Percentiles rank a stretch among this genome's conserved stretches.
Evolutionary conservation across 2,888 invertebrate genomes (phyloP).

Genomic region (Ceriagrion tenellum): DNA sequence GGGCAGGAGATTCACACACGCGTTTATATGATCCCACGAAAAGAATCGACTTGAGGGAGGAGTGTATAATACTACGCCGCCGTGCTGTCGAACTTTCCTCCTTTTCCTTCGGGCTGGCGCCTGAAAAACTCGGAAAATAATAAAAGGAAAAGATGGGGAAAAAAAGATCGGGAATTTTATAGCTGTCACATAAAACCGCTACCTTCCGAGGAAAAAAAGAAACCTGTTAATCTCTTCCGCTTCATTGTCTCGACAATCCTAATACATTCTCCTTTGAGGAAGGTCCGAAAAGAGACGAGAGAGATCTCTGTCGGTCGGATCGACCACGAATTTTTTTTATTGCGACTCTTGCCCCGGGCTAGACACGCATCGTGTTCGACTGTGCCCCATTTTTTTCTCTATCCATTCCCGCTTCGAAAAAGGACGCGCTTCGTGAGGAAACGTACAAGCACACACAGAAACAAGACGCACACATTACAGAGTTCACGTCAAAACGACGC

Average conservation of each 20-base stretch:
- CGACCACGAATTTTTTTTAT: neutral
- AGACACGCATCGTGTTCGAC: neutral
- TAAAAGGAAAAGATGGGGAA: neutral
- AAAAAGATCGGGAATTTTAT: constrained; percentile 17
- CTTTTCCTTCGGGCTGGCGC: neutral
- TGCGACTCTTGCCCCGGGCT: neutral
- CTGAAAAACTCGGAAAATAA: neutral
- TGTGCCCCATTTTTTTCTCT: neutral
- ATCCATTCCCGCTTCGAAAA: neutral
- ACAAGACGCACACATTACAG: neutral
- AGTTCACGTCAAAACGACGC: neutral
- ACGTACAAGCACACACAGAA: neutral
- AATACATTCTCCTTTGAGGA: constrained; percentile 13
- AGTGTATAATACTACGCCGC: neutral
- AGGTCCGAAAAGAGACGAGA: neutral
- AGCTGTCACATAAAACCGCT: constrained; percentile 9
- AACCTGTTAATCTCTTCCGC: constrained; percentile 4
- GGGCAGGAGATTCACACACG: neutral
- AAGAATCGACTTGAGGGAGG: neutral
- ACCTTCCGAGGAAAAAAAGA: neutral
- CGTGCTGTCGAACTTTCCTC: neutral
- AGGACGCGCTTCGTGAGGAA: neutral
- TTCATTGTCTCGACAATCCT: constrained; percentile 37
- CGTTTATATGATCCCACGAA: neutral
- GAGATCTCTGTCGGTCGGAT: neutral